Percentiles rank a stretch among this genome's conserved stretches.
These are phyloP conservation scores for Antechinus stuartii DNA, from an alignment of 2,113 vertebrate genomes.

Conservation along the genomic window DNA sequence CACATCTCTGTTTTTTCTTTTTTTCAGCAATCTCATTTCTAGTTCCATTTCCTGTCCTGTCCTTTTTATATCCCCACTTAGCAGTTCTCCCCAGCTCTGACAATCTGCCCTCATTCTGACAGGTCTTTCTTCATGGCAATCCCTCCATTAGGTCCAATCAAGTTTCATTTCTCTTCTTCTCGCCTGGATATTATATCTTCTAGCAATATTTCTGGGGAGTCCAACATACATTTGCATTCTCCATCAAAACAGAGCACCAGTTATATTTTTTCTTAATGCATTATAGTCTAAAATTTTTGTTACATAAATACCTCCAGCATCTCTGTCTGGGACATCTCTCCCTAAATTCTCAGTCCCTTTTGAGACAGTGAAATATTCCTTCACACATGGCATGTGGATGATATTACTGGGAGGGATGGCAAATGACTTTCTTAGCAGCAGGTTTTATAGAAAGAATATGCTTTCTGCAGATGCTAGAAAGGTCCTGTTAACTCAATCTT, in stretches of 20 bases:
- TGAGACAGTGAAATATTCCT: neutral
- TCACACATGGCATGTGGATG: neutral
- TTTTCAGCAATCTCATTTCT: neutral
- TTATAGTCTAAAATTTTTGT: neutral
- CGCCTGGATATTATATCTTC: neutral
- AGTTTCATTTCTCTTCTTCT: neutral
- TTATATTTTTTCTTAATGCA: neutral
- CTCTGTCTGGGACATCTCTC: neutral
- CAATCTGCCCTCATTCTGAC: neutral
- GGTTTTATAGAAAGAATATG: neutral
- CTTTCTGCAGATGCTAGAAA: neutral
- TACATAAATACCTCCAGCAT: neutral
- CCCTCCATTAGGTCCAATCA: neutral
- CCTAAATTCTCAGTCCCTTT: neutral
- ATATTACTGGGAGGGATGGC: neutral
- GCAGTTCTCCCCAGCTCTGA: neutral
- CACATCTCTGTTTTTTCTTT: neutral
- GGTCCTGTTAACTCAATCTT: constrained; percentile 12
- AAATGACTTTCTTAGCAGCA: neutral
- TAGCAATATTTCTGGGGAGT: neutral
- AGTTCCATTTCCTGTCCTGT: neutral
- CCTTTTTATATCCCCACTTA: neutral
- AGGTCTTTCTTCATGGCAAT: neutral
- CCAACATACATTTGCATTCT: neutral
- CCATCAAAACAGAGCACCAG: neutral